Evolutionary conservation across 2,113 vertebrate genomes (phyloP).

Genomic region (Anolis carolinensis): DNA sequence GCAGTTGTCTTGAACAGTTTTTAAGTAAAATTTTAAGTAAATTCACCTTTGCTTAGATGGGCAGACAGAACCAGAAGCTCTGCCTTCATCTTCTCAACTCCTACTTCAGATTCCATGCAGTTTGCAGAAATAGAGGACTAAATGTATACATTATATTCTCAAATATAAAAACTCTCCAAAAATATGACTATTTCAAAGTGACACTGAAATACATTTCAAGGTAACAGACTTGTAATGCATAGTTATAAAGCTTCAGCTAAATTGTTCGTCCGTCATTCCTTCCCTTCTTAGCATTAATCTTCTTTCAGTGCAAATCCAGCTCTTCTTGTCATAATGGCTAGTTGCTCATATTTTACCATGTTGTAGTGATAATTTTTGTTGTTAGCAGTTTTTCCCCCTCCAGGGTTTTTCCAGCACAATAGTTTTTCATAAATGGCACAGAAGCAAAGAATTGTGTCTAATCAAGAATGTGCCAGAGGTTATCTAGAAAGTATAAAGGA

Average conservation of each 20-base stretch:
- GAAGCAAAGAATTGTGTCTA: slow-evolving; percentile 22
- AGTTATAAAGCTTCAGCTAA: not conserved
- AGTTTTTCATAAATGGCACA: slow-evolving; percentile 2
- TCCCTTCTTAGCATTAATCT: not conserved
- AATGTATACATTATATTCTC: not conserved
- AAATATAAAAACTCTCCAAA: not conserved
- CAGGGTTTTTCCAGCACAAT: not conserved
- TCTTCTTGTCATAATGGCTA: not conserved
- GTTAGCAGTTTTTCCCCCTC: not conserved
- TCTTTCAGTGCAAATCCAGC: slow-evolving; percentile 9
- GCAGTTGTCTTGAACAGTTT: not conserved
- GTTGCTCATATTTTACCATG: not conserved
- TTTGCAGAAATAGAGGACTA: not conserved
- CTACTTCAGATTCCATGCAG: not conserved
- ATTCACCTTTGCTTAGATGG: not conserved
- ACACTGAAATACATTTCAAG: not conserved
- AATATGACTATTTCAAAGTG: not conserved
- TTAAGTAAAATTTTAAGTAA: not conserved
- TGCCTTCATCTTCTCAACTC: not conserved
- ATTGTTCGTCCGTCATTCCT: slow-evolving; percentile 22
- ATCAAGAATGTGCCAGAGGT: not conserved
- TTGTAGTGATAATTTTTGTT: slow-evolving; percentile 2
- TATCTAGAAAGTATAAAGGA: slow-evolving; percentile 18
- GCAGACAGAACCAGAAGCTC: not conserved
- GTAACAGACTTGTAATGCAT: not conserved